Evolutionary conservation across 1,140 invertebrate genomes (phyloP).

Genomic region (Aphelenchoides besseyi): DNA sequence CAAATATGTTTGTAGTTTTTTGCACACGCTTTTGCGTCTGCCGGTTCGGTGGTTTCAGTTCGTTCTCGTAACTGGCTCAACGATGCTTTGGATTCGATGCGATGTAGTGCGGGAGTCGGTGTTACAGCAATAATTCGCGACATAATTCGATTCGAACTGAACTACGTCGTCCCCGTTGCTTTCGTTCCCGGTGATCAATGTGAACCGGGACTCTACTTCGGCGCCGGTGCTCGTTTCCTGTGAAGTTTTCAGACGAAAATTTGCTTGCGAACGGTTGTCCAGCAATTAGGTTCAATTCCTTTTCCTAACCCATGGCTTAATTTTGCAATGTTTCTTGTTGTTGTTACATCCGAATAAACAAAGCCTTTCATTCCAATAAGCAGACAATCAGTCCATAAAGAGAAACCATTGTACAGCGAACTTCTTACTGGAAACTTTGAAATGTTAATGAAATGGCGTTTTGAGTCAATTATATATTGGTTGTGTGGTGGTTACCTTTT

Average conservation of each 20-base stretch:
- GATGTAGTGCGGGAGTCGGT: slow-evolving; percentile 52
- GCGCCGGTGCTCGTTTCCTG: slow-evolving; percentile 57
- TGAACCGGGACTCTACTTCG: slow-evolving; percentile 47
- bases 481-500: background rate
- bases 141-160: slow-evolving; percentile 55
- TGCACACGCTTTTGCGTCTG: slow-evolving; percentile 54
- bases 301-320: background rate
- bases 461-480: background rate
- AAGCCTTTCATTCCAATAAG: background rate
- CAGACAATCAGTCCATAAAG: too few relatives aligned
- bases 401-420: too few relatives aligned
- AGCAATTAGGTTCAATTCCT: background rate
- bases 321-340: background rate
- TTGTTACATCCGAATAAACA: background rate
- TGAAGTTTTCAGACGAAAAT: too few relatives aligned
- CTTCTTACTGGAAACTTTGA: background rate
- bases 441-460: background rate
- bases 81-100: slow-evolving; percentile 45
- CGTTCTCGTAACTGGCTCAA: slow-evolving; percentile 33
- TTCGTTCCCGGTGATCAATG: slow-evolving; percentile 44
- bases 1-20: slow-evolving; percentile 42
- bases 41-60: slow-evolving; percentile 47
- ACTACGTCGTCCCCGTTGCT: slow-evolving; percentile 58
- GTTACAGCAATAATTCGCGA: slow-evolving; percentile 50
- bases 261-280: background rate